Evolutionary conservation across 2,113 vertebrate genomes (phyloP), one percentile per base, ranked within the genome.

Genomic region (Galeopterus variegatus): DNA sequence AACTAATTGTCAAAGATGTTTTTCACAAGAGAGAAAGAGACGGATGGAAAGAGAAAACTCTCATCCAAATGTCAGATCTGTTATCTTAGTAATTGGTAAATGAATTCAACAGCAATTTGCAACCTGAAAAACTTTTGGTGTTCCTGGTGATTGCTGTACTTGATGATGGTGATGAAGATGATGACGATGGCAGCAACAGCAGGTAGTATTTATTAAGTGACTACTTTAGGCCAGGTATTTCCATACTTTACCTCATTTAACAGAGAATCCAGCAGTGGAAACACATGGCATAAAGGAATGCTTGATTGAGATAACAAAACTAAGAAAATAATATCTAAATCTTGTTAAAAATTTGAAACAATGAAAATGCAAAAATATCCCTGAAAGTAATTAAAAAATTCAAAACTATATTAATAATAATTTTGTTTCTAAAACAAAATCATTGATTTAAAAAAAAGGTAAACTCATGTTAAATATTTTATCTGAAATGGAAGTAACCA

Each of bases 401-500:
- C 0, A 62, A 56, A 50, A 33, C 5, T 41, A 6, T 75, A 14
- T 81, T 58, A 58, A 69, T 17, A 80, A 69, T 26, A 67, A 10
- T 48, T 72, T 69, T 90, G 6, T 23, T 87, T 62, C n/a, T 79
- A 33, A 87, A 41, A 83, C 0, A 54, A 65, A 64, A 24, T 9
- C 19, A 54, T 4, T 52, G 24, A 26, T 54, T 7, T 85, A 92
- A 88, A 93, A 17, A 48, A 92, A 85, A 33, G 19, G 2, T 17
- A 26, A 93, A 75, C 48, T 33, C 10, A 36, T 41, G 1, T 41
- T 88, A 90, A 62, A 95, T 41, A 69, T 94, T 92, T 90, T 87
- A 65, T 84, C 64, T 70, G n/a, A 88, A 58, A 54, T 75, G 2
- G 26, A 93, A 79, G 4, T 45, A 75, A 69, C 15, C 9, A 83